Evolutionary conservation across 2,113 vertebrate species (phyloP), one percentile per base, ranked within the genome.

Genomic region (Thomomys bottae): DNA sequence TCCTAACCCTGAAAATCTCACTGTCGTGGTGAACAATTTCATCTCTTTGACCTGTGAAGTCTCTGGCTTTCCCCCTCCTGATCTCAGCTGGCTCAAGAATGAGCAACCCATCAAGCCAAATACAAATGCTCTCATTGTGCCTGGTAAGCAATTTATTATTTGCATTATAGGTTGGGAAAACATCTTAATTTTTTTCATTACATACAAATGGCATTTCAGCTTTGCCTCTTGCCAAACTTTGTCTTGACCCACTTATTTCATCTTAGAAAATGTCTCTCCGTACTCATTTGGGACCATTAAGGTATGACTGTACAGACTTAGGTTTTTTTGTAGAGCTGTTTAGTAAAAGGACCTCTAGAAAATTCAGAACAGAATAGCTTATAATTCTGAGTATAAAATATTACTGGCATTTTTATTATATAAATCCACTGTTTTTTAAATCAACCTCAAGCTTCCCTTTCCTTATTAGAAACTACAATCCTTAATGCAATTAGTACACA

Each of bases 21-120:
- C 98, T 0, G 99, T 99, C 68, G 99, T 99, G 91, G 97, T 99
- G 96, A 99, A 99, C 97, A 99, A 99, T 97, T 99, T 99, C 96
- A 98, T 99, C 91, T 98, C 99, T 78, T 95, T 99, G 95, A 98
- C 97, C 61, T 99, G 99, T 95, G 99, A 99, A 89, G 98, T 99
- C 61, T 98, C 96, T 5, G 99, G 99, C 66, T 98, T 99, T 93
- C 99, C 99, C 38, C 98, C 98, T 84, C 99, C 99, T 93, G 98
- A 98, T 77, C 97, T 99, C 92, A 99, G 97, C 94, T 99, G 99
- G 99, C 97, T 99, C 67, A 99, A 98, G 95, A 98, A 99, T 82
- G 98, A 98, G 40, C 98, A 98, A 76, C 98, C 98, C 24, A 71
- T 99, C 96, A 96, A 23, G 81, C 97, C 96, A 9, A 98, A 98